These are phyloP conservation scores for Xyliphius kryptos DNA, from an alignment of 2,113 vertebrate genomes.

Conservation along the genomic window DNA sequence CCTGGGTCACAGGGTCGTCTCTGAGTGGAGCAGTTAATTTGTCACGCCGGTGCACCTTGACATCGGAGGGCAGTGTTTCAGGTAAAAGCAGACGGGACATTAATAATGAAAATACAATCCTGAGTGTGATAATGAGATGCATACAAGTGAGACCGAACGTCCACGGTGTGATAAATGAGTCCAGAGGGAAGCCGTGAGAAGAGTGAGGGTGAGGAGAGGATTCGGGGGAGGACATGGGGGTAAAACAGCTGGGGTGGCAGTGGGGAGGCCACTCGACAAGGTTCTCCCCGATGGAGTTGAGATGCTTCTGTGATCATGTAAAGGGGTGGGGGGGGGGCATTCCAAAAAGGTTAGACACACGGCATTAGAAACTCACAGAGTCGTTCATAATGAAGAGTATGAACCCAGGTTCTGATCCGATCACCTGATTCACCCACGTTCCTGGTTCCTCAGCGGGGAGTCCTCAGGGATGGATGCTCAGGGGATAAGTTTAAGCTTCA, in stretches of 20 bases:
- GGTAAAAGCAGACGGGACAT: constrained; percentile 3
- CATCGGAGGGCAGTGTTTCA: background rate
- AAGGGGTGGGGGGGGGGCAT: too few relatives aligned
- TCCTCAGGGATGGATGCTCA: constrained; percentile 1
- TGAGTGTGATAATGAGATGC: constrained; percentile 12
- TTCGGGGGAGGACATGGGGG: too few relatives aligned
- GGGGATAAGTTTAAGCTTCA: constrained; percentile 19
- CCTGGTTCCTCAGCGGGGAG: constrained; percentile 12
- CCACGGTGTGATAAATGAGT: background rate
- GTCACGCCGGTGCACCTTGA: background rate
- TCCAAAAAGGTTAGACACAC: too few relatives aligned
- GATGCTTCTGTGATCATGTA: too few relatives aligned
- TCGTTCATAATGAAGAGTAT: background rate
- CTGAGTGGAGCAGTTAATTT: background rate
- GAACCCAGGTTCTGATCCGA: constrained; percentile 2
- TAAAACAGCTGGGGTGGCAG: background rate
- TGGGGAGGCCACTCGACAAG: too few relatives aligned
- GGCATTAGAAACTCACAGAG: background rate
- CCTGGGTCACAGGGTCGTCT: background rate
- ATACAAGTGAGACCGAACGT: background rate
- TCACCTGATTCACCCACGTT: background rate
- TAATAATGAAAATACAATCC: constrained; percentile 11
- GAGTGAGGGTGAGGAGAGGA: too few relatives aligned
- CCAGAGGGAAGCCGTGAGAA: background rate
- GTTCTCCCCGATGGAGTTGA: too few relatives aligned